These are phyloP conservation scores for Amphibalanus amphitrite DNA, from an alignment of 1,140 invertebrate genomes.

Conservation along the genomic window DNA sequence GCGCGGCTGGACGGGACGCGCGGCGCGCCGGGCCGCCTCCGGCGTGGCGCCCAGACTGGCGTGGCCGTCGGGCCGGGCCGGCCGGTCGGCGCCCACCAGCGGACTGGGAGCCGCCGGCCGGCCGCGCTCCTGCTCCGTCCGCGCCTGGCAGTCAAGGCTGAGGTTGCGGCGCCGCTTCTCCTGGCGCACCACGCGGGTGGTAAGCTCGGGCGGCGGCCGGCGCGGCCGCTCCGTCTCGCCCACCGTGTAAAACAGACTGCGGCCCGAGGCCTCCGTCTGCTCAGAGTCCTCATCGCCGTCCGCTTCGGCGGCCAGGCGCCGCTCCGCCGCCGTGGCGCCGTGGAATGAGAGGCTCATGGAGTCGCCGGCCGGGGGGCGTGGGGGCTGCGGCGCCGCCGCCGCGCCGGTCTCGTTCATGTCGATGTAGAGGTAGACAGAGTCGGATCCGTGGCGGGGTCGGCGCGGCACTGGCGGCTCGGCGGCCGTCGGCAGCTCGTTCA, in stretches of 20 bases:
- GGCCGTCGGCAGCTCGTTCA: not conserved
- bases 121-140: no score
- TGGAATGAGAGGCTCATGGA: not conserved
- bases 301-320: not conserved
- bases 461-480: no score
- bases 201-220: not conserved
- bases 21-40: not conserved
- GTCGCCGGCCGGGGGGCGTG: not conserved
- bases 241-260: not conserved
- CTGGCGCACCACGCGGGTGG: not conserved
- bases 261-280: no score
- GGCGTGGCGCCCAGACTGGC: not conserved
- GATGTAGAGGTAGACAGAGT: not conserved
- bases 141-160: not conserved
- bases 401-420: not conserved
- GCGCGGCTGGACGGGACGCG: not conserved
- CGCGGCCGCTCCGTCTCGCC: not conserved
- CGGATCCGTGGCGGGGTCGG: not conserved
- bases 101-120: no score
- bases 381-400: no score
- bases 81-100: not conserved
- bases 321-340: not conserved
- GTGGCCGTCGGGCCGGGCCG: no score
- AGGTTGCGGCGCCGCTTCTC: not conserved
- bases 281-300: not conserved